Conservation (phyloP, 1,140 invertebrate genomes). For the Drosophila ananassae region DNA sequence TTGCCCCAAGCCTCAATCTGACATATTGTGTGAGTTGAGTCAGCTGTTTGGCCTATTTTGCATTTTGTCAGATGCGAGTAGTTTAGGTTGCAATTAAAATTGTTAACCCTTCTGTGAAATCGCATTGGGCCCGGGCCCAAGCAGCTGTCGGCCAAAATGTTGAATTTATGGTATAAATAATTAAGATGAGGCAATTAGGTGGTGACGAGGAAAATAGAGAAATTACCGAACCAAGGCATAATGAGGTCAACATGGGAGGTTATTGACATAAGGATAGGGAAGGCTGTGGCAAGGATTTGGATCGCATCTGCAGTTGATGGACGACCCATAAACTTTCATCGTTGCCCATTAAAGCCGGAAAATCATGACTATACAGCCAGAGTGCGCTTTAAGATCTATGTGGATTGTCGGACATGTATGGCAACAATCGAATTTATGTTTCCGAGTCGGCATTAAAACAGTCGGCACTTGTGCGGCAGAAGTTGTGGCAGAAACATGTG, state of each 20-base stretch:
- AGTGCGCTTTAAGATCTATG: conserved; percentile 4
- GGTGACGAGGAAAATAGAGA: conserved; percentile 43
- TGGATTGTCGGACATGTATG: not conserved
- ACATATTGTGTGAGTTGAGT: conserved; percentile 44
- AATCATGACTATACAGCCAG: conserved; percentile 39
- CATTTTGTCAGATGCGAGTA: conserved; percentile 35
- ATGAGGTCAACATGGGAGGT: conserved; percentile 52
- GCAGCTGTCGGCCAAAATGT: conserved; percentile 25
- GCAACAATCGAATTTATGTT: conserved; percentile 9
- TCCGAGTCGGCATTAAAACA: conserved; percentile 6
- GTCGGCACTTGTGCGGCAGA: not conserved
- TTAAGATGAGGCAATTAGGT: conserved; percentile 54
- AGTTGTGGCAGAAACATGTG: conserved; percentile 47
- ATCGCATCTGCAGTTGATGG: conserved; percentile 61
- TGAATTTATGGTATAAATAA: conserved; percentile 61
- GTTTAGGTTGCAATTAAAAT: conserved; percentile 71
- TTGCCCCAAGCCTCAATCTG: conserved; percentile 5
- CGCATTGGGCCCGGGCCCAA: conserved; percentile 44
- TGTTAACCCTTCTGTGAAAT: conserved; percentile 70
- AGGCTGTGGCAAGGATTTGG: not conserved
- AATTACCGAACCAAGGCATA: conserved; percentile 38
- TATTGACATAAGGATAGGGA: conserved; percentile 56
- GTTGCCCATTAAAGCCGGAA: conserved; percentile 51
- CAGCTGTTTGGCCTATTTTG: conserved; percentile 67
- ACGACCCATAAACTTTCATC: conserved; percentile 56